Base-by-base conservation (phyloP, 2,888 invertebrate species). In the Drosophila formosana region DNA sequence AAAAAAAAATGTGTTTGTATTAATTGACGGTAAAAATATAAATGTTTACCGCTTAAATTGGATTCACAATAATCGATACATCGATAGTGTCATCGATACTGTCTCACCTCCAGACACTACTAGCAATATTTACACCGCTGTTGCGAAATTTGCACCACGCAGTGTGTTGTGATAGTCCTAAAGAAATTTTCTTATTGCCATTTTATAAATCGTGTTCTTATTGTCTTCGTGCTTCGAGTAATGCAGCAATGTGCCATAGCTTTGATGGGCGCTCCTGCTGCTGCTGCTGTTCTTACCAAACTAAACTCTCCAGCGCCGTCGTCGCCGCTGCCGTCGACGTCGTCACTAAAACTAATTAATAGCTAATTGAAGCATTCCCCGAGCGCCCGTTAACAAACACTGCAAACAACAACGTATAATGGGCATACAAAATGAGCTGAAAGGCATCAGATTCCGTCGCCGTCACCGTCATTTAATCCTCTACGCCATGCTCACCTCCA, bases 401-500 rank as follows among this genome's bases (percentile, higher is more conserved):
- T 46, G 65, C 50, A 74, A 52, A 74, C 73, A 66, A 75, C 58
- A 58, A 49, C 79, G 71, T 72, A 81, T 71, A 66, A 88, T 77
- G 90, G 90, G 82, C 71, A 89, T 81, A 78, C 69, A 84, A 78
- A 72, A 89, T 83, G 85, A 86, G 77, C 72, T 90, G 63, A 84
- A 80, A 74, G 80, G 77, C 61, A 71, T 73, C 56, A 74, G 66
- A 41, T 78, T 72, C 50, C 78, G 72, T 69, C 82, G 78, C 66
- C 80, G 80, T 32, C 81, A 60, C 66, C 80, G 80, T 32, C 81
- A 60, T 53, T 63, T 72, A 26, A 70, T 91, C 50, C 64, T 92
- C 45, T 89, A 88, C 51, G 67, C 88, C 28, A 89, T 91, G 80
- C 78, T 91, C 51, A 88, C 90, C 9, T 89, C 90, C 30, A 81